Conservation (phyloP, 2,888 invertebrate genomes). For the Morpho deidamia region DNA sequence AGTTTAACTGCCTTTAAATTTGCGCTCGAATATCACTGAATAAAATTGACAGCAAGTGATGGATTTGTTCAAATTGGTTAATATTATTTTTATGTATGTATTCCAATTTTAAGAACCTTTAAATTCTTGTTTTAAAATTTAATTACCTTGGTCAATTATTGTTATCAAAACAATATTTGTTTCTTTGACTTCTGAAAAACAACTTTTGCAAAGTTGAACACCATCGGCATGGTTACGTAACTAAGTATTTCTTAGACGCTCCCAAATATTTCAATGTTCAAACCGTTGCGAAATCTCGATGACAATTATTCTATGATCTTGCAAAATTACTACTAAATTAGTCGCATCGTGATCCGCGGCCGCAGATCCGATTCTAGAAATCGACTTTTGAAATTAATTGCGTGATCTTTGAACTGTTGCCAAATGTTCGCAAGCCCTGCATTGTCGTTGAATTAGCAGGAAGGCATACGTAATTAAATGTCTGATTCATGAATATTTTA, state of each 20-base stretch:
- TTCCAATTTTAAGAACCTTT: no score
- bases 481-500: conserved; percentile 35
- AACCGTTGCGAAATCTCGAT: conserved; percentile 42
- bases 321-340: conserved; percentile 52
- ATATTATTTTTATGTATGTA: no score
- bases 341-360: conserved; percentile 63
- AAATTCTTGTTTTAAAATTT: no score
- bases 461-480: conserved; percentile 30
- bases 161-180: no score
- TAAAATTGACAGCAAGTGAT: no score
- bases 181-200: no score
- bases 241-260: conserved; percentile 45
- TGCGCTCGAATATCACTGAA: no score
- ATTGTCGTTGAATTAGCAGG: conserved; percentile 29
- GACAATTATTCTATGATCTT: conserved; percentile 61
- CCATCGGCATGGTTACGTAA: conserved; percentile 42
- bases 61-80: no score
- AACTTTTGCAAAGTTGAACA: background rate
- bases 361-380: conserved; percentile 52
- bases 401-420: conserved; percentile 66
- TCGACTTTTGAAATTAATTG: conserved; percentile 62
- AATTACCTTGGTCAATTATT: no score
- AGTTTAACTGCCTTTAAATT: no score
- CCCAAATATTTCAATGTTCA: conserved; percentile 48
- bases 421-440: conserved; percentile 47